These are phyloP conservation scores for Furnarius figulus DNA, from an alignment of 2,113 vertebrate species.

Conservation along the genomic window DNA sequence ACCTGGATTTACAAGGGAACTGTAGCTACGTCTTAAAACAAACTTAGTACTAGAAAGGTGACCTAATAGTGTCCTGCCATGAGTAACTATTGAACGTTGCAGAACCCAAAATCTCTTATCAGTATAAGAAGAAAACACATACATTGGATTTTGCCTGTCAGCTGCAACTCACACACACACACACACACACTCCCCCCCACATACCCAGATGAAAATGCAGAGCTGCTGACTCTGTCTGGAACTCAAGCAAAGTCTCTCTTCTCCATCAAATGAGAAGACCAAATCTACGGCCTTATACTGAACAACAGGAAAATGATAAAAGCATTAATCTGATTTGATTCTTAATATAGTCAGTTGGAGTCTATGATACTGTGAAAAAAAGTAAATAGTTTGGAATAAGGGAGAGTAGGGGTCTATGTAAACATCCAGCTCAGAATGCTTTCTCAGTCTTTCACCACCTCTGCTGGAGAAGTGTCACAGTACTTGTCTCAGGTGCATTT, in stretches of 20 bases:
- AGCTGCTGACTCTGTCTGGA: not conserved
- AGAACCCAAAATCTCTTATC: not conserved
- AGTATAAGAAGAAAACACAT: not conserved
- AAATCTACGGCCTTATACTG: not conserved
- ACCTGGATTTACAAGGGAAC: not conserved
- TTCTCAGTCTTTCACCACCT: not conserved
- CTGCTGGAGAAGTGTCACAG: not conserved
- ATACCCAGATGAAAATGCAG: not conserved
- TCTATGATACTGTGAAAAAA: not conserved
- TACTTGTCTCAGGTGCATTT: not conserved
- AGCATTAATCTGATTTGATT: not conserved
- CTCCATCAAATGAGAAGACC: not conserved
- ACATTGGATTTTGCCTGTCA: not conserved
- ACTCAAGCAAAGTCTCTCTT: not conserved
- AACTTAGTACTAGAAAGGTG: not conserved
- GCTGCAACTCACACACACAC: not conserved
- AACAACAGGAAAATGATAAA: not conserved
- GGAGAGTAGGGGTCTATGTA: not conserved
- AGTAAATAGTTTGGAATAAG: not conserved
- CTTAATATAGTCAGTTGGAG: not conserved
- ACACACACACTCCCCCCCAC: too few relatives aligned
- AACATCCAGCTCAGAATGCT: not conserved
- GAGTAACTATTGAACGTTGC: not conserved
- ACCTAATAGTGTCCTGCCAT: not conserved
- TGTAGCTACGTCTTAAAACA: not conserved